A percentile compares a stretch with the other conserved stretches of the same genome.
phyloP scores from a whole-genome alignment of 2,113 vertebrate genomes.

The Thalassoma bifasciatum region DNA sequence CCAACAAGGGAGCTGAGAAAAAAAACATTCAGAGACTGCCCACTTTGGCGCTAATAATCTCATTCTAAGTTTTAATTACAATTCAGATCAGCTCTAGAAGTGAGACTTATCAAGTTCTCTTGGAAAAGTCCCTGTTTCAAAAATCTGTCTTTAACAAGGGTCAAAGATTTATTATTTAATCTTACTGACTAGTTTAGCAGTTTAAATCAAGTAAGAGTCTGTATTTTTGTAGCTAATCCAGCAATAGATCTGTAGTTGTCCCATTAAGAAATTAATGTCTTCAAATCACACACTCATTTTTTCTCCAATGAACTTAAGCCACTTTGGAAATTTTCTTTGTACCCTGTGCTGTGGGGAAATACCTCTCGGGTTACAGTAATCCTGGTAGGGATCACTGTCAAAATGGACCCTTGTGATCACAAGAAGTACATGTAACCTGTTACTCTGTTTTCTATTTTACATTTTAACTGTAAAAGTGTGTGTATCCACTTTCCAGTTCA shows the following conservation, averaged over 20 bases:
- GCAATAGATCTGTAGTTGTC: neutral
- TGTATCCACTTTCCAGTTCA: constrained; percentile 20
- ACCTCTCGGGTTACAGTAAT: neutral
- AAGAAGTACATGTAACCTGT: neutral
- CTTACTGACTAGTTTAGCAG: too few species aligned
- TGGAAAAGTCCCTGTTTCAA: too few species aligned
- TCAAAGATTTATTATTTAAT: too few species aligned
- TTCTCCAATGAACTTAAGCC: neutral
- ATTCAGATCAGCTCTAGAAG: too few species aligned
- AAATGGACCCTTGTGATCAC: neutral
- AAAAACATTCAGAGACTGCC: too few species aligned
- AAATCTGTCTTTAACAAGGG: too few species aligned
- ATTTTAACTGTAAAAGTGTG: constrained; percentile 14
- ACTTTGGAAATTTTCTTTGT: neutral
- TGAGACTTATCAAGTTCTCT: too few species aligned
- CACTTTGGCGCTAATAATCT: too few species aligned
- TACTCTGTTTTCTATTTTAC: constrained; percentile 2
- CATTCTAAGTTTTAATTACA: too few species aligned
- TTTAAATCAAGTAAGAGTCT: too few species aligned
- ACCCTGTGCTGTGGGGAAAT: too few species aligned
- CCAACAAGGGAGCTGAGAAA: too few species aligned
- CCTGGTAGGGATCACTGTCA: neutral
- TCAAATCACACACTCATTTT: neutral
- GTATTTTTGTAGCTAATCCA: neutral
- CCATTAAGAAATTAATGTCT: neutral